Evolutionary conservation across 1,140 invertebrate genomes (phyloP).

Genomic region (Aphidius ervi): DNA sequence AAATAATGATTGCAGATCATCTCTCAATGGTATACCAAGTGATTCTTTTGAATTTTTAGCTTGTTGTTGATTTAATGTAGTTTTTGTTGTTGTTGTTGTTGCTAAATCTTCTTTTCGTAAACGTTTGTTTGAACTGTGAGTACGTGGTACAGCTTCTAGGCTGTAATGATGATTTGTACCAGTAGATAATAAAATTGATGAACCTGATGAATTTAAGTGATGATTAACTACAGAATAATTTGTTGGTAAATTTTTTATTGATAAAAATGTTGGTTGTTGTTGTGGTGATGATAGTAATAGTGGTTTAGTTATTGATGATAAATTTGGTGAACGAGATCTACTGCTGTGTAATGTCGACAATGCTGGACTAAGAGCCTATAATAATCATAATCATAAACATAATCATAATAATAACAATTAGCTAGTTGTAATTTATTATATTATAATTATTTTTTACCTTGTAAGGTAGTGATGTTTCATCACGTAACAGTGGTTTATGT

Average conservation of each 20-base stretch:
- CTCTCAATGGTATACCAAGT: constrained; percentile 18
- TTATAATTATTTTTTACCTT: constrained; percentile 34
- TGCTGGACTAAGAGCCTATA: constrained; percentile 45
- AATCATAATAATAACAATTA: too few species aligned
- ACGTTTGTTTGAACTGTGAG: constrained; percentile 61
- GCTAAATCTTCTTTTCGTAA: constrained; percentile 55
- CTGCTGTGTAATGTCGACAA: constrained; percentile 42
- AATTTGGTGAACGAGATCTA: constrained; percentile 46
- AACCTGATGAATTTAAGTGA: constrained; percentile 35
- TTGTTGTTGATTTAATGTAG: constrained; percentile 13
- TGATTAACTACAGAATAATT: constrained; percentile 31
- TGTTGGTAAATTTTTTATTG: too few species aligned
- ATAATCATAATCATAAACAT: too few species aligned
- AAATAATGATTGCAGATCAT: constrained; percentile 32
- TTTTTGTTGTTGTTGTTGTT: constrained; percentile 19
- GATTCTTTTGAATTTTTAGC: neutral
- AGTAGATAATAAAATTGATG: constrained; percentile 26
- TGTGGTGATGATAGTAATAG: neutral
- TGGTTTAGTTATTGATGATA: constrained; percentile 39
- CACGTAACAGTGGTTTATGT: constrained; percentile 46
- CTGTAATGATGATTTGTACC: constrained; percentile 42
- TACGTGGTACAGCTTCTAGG: constrained; percentile 57
- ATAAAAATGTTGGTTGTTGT: constrained; percentile 21
- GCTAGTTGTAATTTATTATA: neutral
- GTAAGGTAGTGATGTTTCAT: constrained; percentile 32